Evolutionary conservation across 2,888 invertebrate genomes (phyloP), one percentile per base, ranked within the genome.

Genomic region (Mythimna albipuncta): DNA sequence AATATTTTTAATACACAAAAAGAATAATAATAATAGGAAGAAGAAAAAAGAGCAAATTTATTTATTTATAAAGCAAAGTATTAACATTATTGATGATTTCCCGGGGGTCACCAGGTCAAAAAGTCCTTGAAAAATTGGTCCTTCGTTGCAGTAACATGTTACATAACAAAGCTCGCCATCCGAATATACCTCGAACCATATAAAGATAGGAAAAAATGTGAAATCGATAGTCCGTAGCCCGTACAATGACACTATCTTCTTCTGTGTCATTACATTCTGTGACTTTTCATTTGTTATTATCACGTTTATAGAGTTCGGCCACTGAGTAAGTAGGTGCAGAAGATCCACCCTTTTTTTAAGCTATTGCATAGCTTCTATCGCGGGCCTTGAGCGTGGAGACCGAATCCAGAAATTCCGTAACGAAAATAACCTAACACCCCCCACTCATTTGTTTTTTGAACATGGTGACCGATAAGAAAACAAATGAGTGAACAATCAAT

Each of bases 141-240:
- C 21, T 32, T 26, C 26, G 32, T 52, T 81, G 41, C 62, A 64
- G 52, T 70, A 54, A 63, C 61, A 65, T 26, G 41, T 26, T 69
- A 35, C 35, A 63, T 83, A 66, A 64, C 54, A 69, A 67, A 79
- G 10, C 58, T 26, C 52, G 32, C 64, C 58, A 66, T 79, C 75
- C 64, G 50, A 80, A 83, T 54, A 73, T 83, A 79, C 74, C 65
- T 73, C 63, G 65, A 74, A 83, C 35, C 67, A 65, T 68, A 88
- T 89, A 89, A 89, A 89, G 79, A 88, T 85, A 72, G 83, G 72
- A 86, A 89, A 89, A 89, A 88, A 89, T 88, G 89, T 71, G 84
- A 86, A 89, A 89, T 89, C 89, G 85, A 84, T 84, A 85, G 83
- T 82, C 79, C 72, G 72, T 75, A 81, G 75, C 58, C 66, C 70